These are phyloP conservation scores for Metaphire vulgaris DNA, from an alignment of 1,140 invertebrate genomes.

Conservation along the genomic window DNA sequence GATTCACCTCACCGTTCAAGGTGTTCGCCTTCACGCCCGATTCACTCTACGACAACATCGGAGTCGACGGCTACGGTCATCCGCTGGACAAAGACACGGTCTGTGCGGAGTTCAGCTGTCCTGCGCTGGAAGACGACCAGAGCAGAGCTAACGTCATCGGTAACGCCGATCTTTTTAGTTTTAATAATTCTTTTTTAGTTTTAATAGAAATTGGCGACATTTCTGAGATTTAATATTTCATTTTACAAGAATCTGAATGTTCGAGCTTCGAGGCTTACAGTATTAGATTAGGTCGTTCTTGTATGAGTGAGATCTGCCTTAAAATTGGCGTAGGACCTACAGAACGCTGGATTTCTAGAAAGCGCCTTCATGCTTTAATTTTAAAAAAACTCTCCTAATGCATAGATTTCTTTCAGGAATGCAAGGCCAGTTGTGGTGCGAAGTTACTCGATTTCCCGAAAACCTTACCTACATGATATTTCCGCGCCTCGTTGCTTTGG, in stretches of 20 bases:
- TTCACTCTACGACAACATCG: constrained; percentile 40
- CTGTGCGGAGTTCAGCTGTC: constrained; percentile 15
- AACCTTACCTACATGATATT: constrained; percentile 40
- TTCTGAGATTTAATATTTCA: no score
- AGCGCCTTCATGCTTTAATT: no score
- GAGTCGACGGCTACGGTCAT: constrained; percentile 32
- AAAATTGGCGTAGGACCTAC: no score
- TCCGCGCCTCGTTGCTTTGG: constrained; percentile 42
- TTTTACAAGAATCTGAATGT: no score
- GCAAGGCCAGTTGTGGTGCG: constrained; percentile 34
- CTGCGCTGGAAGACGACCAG: neutral
- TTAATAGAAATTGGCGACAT: no score
- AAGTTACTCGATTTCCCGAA: constrained; percentile 35
- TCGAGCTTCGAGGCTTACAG: no score
- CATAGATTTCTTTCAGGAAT: constrained; percentile 3
- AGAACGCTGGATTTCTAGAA: no score
- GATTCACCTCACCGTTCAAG: constrained; percentile 38
- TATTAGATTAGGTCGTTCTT: no score
- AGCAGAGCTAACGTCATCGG: constrained; percentile 17
- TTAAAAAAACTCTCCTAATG: no score
- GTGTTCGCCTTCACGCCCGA: constrained; percentile 41
- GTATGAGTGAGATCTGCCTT: no score
- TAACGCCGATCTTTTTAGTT: no score
- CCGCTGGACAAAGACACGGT: constrained; percentile 18
- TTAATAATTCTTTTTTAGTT: no score